These are phyloP conservation scores for Chloroclystis v-ata DNA, from an alignment of 2,888 invertebrate genomes.

Conservation along the genomic window DNA sequence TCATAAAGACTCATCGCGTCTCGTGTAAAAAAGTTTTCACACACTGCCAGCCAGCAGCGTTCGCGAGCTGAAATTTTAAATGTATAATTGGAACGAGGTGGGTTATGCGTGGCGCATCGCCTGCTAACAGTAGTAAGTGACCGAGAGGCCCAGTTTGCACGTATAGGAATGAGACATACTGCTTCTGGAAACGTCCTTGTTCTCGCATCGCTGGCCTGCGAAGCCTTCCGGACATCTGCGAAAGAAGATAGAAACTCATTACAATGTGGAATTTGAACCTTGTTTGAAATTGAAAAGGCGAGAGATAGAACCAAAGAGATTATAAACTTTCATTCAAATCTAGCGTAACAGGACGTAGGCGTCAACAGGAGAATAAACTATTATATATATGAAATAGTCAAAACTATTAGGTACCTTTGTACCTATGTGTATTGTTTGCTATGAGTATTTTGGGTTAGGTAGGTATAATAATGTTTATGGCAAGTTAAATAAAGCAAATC, in stretches of 20 bases:
- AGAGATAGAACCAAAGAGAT: no score
- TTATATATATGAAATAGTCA: no score
- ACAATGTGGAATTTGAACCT: neutral
- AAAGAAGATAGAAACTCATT: conserved; percentile 13
- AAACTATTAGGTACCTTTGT: no score
- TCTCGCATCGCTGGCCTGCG: conserved; percentile 88
- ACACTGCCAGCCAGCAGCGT: conserved; percentile 45
- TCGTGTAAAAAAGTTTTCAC: conserved; percentile 41
- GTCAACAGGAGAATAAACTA: no score
- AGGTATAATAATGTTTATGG: no score
- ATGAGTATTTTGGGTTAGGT: no score
- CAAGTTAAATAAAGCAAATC: no score
- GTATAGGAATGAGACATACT: conserved; percentile 89
- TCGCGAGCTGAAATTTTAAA: conserved; percentile 53
- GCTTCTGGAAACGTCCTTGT: conserved; percentile 85
- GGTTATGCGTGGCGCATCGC: conserved; percentile 59
- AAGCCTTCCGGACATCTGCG: conserved; percentile 88
- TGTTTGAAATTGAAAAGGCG: no score
- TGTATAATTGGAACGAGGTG: conserved; percentile 68
- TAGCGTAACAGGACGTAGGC: no score
- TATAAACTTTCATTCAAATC: no score
- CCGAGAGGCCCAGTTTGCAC: conserved; percentile 87
- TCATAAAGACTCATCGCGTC: conserved; percentile 27
- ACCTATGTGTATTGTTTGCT: no score
- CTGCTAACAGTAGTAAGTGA: conserved; percentile 86